phyloP scores from a whole-genome alignment of 2,113 vertebrate species.

The Tachysurus vachellii region DNA sequence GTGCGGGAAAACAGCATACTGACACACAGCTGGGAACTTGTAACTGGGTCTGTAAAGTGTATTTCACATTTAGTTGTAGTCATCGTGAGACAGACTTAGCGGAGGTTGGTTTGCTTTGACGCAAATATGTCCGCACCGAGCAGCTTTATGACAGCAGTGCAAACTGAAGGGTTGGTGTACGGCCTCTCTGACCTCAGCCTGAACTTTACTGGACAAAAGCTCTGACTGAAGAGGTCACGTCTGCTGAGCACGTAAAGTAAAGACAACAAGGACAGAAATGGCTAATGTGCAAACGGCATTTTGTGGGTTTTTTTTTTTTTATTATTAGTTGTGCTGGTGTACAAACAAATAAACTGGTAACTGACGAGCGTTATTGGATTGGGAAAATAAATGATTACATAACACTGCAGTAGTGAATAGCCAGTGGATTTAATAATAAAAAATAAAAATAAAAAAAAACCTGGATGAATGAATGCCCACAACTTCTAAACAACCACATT shows the following conservation, averaged over 20 bases:
- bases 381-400: not conserved
- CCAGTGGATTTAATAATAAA: not conserved
- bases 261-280: not conserved
- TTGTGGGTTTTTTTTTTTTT: not conserved
- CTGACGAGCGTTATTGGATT: not conserved
- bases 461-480: not conserved
- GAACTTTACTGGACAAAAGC: conserved; percentile 46
- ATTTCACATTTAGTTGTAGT: conserved; percentile 5
- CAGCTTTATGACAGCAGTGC: not conserved
- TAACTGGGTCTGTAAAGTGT: not conserved
- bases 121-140: conserved; percentile 13
- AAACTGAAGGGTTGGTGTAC: conserved; percentile 14
- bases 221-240: conserved; percentile 5
- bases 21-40: conserved; percentile 12
- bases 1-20: not conserved
- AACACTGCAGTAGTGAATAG: not conserved
- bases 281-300: not conserved
- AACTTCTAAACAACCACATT: not conserved
- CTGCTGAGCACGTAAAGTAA: conserved; percentile 5
- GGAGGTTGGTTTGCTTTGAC: conserved; percentile 23
- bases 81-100: not conserved
- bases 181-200: conserved; percentile 35
- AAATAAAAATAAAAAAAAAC: not conserved
- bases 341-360: not conserved
- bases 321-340: not conserved